Evolutionary conservation across 2,888 invertebrate species (phyloP), one percentile per base, ranked within the genome.

Genomic region (Gari tellinella): DNA sequence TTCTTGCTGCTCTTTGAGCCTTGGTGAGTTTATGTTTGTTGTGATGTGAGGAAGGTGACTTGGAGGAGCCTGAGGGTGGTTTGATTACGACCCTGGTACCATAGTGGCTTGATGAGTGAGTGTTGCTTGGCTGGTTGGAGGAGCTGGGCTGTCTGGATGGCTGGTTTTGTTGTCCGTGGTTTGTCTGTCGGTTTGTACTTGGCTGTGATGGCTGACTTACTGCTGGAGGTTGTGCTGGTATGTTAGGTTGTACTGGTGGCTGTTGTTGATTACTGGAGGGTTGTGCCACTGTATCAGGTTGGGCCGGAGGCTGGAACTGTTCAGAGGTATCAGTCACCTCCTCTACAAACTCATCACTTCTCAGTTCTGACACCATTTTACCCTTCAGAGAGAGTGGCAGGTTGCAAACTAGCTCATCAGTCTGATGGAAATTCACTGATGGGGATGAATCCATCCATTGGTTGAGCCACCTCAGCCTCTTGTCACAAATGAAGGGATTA

Each of bases 401-500:
- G 17, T 90, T 91, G 83, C 94, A 94, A 12, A 87, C 79, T 19
- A 93, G 91, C 66, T 90, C 73, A 37, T 90, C 87, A 49, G 87
- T 83, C 40, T 84, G 83, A 68, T 85, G 88, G 80, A 92, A 92
- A 14, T 88, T 85, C 38, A 93, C 92, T 38, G 92, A 90, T n/a
- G n/a, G n/a, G 72, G 93, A 93, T 26, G 93, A 91, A 41, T 65
- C 61, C 92, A 96, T 94, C 96, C 96, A 96, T 38, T 87, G 82
- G 23, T 87, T 81, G 67, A 93, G 75, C 92, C 92, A 92, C 55
- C 86, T 74, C 43, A 92, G 83, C 23, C 88, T 86, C 12, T 84
- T 79, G 66, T 91, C 89, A 90, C 96, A 96, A 86, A 95, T 94
- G 92, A 96, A 94, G 25, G 94, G 93, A 90, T 96, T 96, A 5